Evolutionary conservation across 1,140 invertebrate genomes (phyloP).

Genomic region (Cherax quadricarinatus): DNA sequence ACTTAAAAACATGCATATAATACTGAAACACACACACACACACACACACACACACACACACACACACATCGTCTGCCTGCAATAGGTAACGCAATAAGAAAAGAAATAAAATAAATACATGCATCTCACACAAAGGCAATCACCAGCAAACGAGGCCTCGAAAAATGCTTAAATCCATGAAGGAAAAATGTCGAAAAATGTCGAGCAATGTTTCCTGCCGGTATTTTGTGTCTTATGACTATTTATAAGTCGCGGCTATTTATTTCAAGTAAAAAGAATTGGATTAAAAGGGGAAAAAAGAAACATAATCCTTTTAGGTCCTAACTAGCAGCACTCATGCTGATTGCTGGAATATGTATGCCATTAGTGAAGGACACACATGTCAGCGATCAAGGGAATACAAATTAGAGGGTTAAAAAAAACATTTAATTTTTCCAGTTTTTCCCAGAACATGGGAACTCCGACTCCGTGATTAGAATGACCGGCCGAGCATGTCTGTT

Average conservation of each 20-base stretch:
- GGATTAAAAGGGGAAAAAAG: conserved; percentile 40
- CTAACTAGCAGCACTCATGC: conserved; percentile 46
- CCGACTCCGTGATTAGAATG: conserved; percentile 62
- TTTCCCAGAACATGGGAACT: conserved; percentile 24
- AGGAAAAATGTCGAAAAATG: not conserved
- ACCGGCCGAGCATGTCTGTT: conserved; percentile 62
- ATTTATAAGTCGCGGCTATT: conserved; percentile 64
- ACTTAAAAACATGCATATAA: too few species aligned
- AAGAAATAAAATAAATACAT: too few species aligned
- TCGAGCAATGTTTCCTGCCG: conserved; percentile 27
- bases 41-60: too few species aligned
- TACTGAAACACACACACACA: too few species aligned
- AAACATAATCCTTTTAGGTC: conserved; percentile 49
- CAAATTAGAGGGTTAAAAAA: conserved; percentile 43
- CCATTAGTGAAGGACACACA: conserved; percentile 50
- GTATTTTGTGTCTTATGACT: conserved; percentile 54
- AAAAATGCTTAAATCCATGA: not conserved
- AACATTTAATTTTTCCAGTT: conserved; percentile 47
- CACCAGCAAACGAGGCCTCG: not conserved
- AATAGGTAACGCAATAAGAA: too few species aligned
- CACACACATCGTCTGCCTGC: too few species aligned
- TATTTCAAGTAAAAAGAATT: conserved; percentile 68
- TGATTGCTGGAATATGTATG: conserved; percentile 68
- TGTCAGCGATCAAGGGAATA: conserved; percentile 61
- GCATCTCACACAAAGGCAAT: not conserved